These are phyloP conservation scores for Meriones psammophilus DNA, from an alignment of 2,797 vertebrate genomes.

Conservation along the genomic window DNA sequence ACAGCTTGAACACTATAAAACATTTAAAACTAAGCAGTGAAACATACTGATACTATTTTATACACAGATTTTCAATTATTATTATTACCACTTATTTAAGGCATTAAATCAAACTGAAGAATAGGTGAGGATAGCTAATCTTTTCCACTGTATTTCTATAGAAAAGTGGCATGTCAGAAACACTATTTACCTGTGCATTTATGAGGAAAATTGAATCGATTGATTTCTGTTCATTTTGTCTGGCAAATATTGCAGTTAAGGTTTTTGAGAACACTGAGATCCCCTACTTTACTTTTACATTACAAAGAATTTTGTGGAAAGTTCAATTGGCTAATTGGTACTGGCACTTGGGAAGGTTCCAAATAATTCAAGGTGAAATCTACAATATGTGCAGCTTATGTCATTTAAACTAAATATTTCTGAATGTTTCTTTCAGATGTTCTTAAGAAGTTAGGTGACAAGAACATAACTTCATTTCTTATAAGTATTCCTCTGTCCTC, in stretches of 20 bases:
- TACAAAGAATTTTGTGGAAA: slow-evolving; percentile 80
- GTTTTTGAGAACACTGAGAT: slow-evolving; percentile 83
- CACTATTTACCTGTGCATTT: slow-evolving; percentile 24
- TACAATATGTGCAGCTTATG: slow-evolving; percentile 71
- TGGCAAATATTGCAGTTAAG: slow-evolving; percentile 82
- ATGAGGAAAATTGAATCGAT: slow-evolving; percentile 71
- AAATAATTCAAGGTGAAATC: slow-evolving; percentile 81
- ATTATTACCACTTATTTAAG: slow-evolving; percentile 20
- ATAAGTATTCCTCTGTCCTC: not conserved
- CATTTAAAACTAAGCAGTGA: slow-evolving; percentile 13
- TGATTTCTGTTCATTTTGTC: slow-evolving; percentile 83
- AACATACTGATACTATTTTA: slow-evolving; percentile 17
- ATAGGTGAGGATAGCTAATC: not conserved
- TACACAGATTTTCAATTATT: not conserved
- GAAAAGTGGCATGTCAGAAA: slow-evolving; percentile 47
- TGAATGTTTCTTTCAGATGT: slow-evolving; percentile 80
- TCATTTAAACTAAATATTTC: slow-evolving; percentile 82
- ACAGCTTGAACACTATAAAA: not conserved
- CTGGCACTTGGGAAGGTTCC: slow-evolving; percentile 73
- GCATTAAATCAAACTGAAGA: slow-evolving; percentile 19
- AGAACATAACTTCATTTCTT: slow-evolving; percentile 50
- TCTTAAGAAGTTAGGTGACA: slow-evolving; percentile 82
- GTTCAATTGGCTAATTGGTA: slow-evolving; percentile 80
- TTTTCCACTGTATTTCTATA: not conserved
- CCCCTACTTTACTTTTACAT: slow-evolving; percentile 83